Base-by-base conservation (phyloP, 2,888 invertebrate genomes). In the Ctena decussata region DNA sequence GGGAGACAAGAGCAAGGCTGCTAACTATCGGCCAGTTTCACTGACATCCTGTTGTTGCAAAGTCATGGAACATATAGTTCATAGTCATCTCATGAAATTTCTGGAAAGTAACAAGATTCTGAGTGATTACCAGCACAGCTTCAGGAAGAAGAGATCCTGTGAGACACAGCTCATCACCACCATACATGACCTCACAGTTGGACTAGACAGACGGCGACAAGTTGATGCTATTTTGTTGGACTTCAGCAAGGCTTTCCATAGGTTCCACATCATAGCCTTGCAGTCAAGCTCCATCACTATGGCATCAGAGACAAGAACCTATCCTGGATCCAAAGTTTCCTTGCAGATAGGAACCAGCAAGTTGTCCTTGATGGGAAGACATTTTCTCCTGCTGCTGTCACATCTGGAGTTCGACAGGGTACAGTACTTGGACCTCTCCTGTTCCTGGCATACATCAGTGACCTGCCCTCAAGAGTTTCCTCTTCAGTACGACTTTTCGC, bases 21-120 rank as follows among this genome's bases (percentile, higher is more conserved):
- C n/a, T n/a, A n/a, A n/a, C n/a, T n/a, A n/a, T n/a, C n/a, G n/a
- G n/a, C n/a, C n/a, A n/a, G 41, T 71, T 8, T 71, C 71, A 35
- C n/a, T 71, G 24, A 71, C 71, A 6, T 75, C 44, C 8, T 11
- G 21, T 6, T 70, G 46, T n/a, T 70, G 70, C 21, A 77, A 77
- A 24, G 24, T 49, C 30, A 69, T 77, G 70, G 70, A 77, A 27
- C 77, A 70, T 30, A 77, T 77, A 6, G 49, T 77, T 35, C 70
- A 32, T 35, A 70, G 70, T n/a, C 70, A 69, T 27, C 69, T 77
- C 15, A 70, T 53, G 35, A 70, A 77, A 0, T 70, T 49, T 27
- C 30, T 77, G 15, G 70, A 69, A 27, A 32, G 24, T 32, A 27
- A 32, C 46, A 69, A 44, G 2, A 39, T 77, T 0, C 49, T 77